Evolutionary conservation across 2,888 invertebrate species (phyloP).

Genomic region (Sinodicranocentrus sp.): DNA sequence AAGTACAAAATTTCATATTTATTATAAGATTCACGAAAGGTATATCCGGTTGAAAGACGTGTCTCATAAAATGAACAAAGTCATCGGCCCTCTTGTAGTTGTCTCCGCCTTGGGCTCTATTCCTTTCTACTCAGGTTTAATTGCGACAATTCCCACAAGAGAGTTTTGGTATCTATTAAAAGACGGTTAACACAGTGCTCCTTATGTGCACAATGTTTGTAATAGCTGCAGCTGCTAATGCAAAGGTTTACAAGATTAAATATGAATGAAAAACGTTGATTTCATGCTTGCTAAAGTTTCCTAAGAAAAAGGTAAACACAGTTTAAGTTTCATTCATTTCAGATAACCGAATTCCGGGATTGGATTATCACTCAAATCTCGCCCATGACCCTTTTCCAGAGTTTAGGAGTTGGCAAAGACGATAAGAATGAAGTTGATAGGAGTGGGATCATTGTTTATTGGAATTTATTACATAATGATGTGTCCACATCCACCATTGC

Average conservation of each 20-base stretch:
- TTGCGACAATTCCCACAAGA: neutral
- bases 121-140: neutral
- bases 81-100: neutral
- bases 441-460: neutral
- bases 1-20: neutral
- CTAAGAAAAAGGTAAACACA: too few species aligned
- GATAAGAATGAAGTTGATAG: neutral
- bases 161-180: neutral
- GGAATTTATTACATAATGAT: constrained; percentile 33
- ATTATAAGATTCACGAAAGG: neutral
- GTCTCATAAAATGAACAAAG: neutral
- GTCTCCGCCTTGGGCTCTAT: neutral
- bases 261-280: constrained; percentile 2
- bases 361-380: neutral
- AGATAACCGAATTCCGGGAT: neutral
- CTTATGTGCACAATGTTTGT: neutral
- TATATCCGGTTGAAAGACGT: constrained; percentile 12
- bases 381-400: neutral
- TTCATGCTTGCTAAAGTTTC: too few species aligned
- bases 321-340: neutral
- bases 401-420: neutral
- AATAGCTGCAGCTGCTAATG: neutral
- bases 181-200: neutral
- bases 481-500: constrained; percentile 29
- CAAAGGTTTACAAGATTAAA: constrained; percentile 14